Base-by-base conservation (phyloP, 2,113 vertebrate species). In the Crypturellus undulatus region DNA sequence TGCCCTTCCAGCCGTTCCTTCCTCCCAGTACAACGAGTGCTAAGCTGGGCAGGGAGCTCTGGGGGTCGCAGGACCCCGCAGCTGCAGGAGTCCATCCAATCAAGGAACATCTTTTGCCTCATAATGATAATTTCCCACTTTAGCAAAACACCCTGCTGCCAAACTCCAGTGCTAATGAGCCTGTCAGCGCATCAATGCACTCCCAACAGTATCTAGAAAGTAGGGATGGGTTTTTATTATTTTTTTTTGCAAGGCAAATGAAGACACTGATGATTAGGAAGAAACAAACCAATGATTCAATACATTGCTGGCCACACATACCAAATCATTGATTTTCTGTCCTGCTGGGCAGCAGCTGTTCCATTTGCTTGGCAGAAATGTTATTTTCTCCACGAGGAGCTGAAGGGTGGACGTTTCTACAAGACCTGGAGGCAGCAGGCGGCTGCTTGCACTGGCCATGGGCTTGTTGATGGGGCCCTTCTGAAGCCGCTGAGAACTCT, bases 41-140 rank as follows among this genome's bases (percentile, higher is more conserved):
- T 73, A 87, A 87, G 70, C 92, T 84, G 65, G 60, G 43, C 77
- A 62, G 2, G 0, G 3, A 93, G 92, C 94, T 92, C 88, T n/a
- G 28, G 85, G 86, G 77, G 83, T 89, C 88, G 67, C 80, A 95
- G 92, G 95, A 92, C 94, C 92, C 19, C 67, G 92, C 94, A 96
- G 92, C 95, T 95, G 91, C 89, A 89, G 93, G 94, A 96, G 93
- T 91, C 93, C 94, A 91, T 83, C 96, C 94, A 96, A 96, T 97
- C 95, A 96, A 97, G 88, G 87, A 78, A 85, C 92, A 94, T 94
- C 89, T 96, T 96, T 92, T 87, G 87, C 60, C 89, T 93, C 91
- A 49, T 96, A 96, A 96, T 94, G 94, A 94, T 96, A 94, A 97
- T 97, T 96, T 92, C 94, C 94, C 94, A 95, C 96, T 97, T 95